phyloP scores from a whole-genome alignment of 1,140 invertebrate species.

The Panagrolaimus sp. region DNA sequence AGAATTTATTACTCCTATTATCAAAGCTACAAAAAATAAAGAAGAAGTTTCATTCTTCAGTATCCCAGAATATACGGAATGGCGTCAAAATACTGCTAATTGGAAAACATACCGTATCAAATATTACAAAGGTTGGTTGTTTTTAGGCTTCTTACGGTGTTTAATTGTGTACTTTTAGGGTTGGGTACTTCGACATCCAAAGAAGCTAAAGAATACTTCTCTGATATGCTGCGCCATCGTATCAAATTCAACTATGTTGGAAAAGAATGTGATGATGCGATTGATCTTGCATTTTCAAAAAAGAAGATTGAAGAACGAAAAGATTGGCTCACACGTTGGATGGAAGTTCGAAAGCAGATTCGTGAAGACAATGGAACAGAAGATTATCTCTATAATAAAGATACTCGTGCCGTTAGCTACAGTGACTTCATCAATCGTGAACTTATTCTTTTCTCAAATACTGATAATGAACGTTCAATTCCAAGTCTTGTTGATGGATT shows the following conservation, averaged over 20 bases:
- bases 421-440: conserved; percentile 96
- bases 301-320: conserved; percentile 91
- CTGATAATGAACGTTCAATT: conserved; percentile 92
- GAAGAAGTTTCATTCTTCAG: conserved; percentile 85
- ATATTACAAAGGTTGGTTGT: conserved; percentile 85
- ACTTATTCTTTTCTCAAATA: conserved; percentile 90
- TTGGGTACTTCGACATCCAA: conserved; percentile 97
- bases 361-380: conserved; percentile 30
- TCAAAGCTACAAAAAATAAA: conserved; percentile 85
- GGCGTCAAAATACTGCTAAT: conserved; percentile 80
- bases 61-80: conserved; percentile 94
- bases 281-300: conserved; percentile 91
- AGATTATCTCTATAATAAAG: conserved; percentile 44
- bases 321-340: conserved; percentile 91
- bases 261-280: conserved; percentile 80
- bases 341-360: conserved; percentile 68
- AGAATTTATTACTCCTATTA: conserved; percentile 98
- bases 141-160: conserved; percentile 13
- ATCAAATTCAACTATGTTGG: conserved; percentile 84
- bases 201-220: conserved; percentile 98
- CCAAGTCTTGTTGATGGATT: conserved; percentile 85
- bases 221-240: conserved; percentile 84
- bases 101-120: conserved; percentile 89
- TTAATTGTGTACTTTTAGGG: conserved; percentile 63
- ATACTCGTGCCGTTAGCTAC: conserved; percentile 77